Evolutionary conservation across 1,140 invertebrate genomes (phyloP).

Genomic region (Cryptotermes secundus): DNA sequence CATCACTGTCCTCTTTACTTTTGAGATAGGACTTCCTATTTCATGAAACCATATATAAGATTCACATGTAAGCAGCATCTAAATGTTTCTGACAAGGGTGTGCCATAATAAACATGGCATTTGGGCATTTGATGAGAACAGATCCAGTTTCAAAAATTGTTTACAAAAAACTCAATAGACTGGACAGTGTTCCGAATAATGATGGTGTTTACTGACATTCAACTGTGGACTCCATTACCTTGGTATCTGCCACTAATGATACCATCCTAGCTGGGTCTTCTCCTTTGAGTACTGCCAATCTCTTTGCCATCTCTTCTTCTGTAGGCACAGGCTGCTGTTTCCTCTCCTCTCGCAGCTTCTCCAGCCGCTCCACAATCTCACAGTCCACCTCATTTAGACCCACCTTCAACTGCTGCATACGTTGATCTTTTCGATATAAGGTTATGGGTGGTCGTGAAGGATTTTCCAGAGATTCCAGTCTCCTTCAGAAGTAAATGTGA

Average conservation of each 20-base stretch:
- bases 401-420: conserved; percentile 45
- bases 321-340: conserved; percentile 33
- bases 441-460: conserved; percentile 49
- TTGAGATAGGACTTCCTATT: too few relatives aligned
- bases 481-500: not conserved
- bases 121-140: too few relatives aligned
- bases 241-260: not conserved
- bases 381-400: conserved; percentile 50
- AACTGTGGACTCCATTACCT: not conserved
- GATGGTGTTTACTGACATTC: too few relatives aligned
- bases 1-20: too few relatives aligned
- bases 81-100: too few relatives aligned
- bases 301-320: conserved; percentile 39
- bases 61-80: too few relatives aligned
- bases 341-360: conserved; percentile 57
- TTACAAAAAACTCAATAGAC: too few relatives aligned
- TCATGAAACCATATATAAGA: too few relatives aligned
- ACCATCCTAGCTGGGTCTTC: not conserved
- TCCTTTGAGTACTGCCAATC: conserved; percentile 41
- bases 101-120: too few relatives aligned
- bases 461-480: conserved; percentile 50
- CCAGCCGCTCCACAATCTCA: conserved; percentile 58
- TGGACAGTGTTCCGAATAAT: too few relatives aligned
- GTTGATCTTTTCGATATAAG: conserved; percentile 50
- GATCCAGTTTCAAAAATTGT: too few relatives aligned